These are phyloP conservation scores for Drosophila infuscata DNA, from an alignment of 2,888 invertebrate species.

Conservation along the genomic window DNA sequence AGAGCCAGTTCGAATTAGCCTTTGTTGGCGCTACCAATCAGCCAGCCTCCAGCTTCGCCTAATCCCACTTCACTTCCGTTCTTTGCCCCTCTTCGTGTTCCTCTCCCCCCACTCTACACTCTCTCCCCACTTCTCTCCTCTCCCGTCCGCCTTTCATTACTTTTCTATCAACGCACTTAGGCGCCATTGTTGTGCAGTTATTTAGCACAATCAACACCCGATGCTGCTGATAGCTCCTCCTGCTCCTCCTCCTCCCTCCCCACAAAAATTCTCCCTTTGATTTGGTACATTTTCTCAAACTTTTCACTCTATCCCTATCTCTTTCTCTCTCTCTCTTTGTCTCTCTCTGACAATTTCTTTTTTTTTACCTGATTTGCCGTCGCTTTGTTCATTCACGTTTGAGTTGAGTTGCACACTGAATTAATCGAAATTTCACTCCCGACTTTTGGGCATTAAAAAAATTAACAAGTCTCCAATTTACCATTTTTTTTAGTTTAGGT, in stretches of 20 bases:
- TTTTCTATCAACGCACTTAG: conserved; percentile 80
- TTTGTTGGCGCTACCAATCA: conserved; percentile 76
- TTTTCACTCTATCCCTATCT: conserved; percentile 17
- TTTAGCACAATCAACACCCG: conserved; percentile 79
- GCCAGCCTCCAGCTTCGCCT: conserved; percentile 36
- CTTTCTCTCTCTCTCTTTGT: background rate
- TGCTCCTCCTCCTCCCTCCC: background rate
- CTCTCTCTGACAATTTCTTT: background rate
- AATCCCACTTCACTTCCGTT: background rate
- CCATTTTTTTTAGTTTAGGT: conserved; percentile 4
- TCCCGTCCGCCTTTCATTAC: conserved; percentile 69
- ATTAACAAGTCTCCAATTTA: conserved; percentile 26
- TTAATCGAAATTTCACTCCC: conserved; percentile 68
- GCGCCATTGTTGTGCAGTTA: conserved; percentile 78
- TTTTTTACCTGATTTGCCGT: conserved; percentile 53
- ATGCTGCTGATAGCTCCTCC: conserved; percentile 62
- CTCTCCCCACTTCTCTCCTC: background rate
- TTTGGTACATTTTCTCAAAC: conserved; percentile 67
- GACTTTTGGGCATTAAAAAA: conserved; percentile 32
- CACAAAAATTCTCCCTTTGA: conserved; percentile 30
- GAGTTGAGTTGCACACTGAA: conserved; percentile 66
- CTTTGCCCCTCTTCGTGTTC: background rate
- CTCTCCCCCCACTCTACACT: background rate
- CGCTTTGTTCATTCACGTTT: conserved; percentile 71
- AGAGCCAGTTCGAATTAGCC: conserved; percentile 69